These are phyloP conservation scores for Lepisosteus osseus DNA, from an alignment of 2,113 vertebrate species.

Conservation along the genomic window DNA sequence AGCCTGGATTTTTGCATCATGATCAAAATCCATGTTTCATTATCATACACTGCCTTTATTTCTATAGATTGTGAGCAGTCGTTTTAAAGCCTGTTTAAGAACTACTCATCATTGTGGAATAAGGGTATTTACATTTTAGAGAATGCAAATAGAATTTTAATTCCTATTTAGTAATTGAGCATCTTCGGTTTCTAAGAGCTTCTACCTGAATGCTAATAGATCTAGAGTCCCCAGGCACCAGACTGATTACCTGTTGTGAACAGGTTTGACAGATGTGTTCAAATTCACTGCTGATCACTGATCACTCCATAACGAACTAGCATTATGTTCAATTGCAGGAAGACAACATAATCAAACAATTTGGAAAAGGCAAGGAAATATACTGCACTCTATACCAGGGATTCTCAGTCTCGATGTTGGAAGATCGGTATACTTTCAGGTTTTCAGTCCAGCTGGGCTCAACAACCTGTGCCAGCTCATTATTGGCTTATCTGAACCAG, in stretches of 20 bases:
- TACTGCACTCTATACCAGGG: not conserved
- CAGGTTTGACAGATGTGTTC: slow-evolving; percentile 54
- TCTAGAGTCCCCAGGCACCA: slow-evolving; percentile 51
- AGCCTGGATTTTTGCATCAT: slow-evolving; percentile 48
- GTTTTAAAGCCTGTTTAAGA: slow-evolving; percentile 58
- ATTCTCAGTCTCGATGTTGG: too few species aligned
- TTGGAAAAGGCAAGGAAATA: slow-evolving; percentile 35
- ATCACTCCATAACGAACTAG: slow-evolving; percentile 16
- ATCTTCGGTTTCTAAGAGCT: slow-evolving; percentile 39
- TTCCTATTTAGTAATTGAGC: slow-evolving; percentile 41
- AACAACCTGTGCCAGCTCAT: too few species aligned
- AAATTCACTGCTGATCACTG: slow-evolving; percentile 49
- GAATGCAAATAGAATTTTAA: slow-evolving; percentile 50
- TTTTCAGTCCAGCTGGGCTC: too few species aligned
- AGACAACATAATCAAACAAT: slow-evolving; percentile 43
- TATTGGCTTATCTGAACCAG: too few species aligned
- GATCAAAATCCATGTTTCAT: slow-evolving; percentile 58
- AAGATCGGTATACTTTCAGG: too few species aligned
- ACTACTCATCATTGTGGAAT: slow-evolving; percentile 46
- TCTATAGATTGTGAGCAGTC: slow-evolving; percentile 43
- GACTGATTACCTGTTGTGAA: slow-evolving; percentile 58
- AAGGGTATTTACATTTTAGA: slow-evolving; percentile 58
- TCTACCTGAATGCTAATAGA: slow-evolving; percentile 52
- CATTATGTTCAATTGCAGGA: slow-evolving; percentile 13
- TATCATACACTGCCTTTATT: slow-evolving; percentile 52